Evolutionary conservation across 2,113 vertebrate genomes (phyloP).

Genomic region (Callipepla squamata): DNA sequence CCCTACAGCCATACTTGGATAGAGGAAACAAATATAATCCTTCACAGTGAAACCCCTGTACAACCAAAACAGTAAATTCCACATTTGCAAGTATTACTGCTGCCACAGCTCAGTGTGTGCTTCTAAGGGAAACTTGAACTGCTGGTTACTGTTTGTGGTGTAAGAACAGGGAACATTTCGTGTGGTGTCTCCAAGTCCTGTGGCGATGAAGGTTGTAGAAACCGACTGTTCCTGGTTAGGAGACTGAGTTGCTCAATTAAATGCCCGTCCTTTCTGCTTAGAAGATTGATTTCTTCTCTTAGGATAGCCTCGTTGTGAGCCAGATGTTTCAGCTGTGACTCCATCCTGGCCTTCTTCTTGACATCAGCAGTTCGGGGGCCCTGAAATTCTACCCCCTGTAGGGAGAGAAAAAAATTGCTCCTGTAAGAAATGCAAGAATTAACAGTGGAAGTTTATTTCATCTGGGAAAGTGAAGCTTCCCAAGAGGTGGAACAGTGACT

Average conservation of each 20-base stretch:
- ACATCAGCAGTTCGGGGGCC: constrained; percentile 51
- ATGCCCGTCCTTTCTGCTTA: constrained; percentile 75
- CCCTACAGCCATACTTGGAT: background rate
- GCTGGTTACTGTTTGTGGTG: background rate
- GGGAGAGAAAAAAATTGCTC: background rate
- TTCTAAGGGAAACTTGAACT: background rate
- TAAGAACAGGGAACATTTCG: background rate
- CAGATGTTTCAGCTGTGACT: constrained; percentile 71
- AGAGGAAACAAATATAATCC: background rate
- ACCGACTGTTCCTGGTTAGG: constrained; percentile 37
- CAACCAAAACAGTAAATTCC: background rate
- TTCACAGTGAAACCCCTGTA: background rate
- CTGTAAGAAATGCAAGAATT: background rate
- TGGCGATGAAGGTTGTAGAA: background rate
- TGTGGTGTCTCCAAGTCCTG: background rate
- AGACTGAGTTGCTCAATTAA: constrained; percentile 76
- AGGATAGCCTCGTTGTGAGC: constrained; percentile 64
- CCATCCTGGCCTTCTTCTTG: constrained; percentile 72
- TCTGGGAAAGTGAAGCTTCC: background rate
- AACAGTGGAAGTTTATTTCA: background rate
- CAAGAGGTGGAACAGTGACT: background rate
- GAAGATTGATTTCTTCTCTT: constrained; percentile 76
- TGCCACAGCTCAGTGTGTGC: background rate
- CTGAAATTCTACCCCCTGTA: constrained; percentile 81
- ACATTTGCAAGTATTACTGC: background rate